phyloP scores from a whole-genome alignment of 2,113 vertebrate genomes.

The Pungitius pungitius region DNA sequence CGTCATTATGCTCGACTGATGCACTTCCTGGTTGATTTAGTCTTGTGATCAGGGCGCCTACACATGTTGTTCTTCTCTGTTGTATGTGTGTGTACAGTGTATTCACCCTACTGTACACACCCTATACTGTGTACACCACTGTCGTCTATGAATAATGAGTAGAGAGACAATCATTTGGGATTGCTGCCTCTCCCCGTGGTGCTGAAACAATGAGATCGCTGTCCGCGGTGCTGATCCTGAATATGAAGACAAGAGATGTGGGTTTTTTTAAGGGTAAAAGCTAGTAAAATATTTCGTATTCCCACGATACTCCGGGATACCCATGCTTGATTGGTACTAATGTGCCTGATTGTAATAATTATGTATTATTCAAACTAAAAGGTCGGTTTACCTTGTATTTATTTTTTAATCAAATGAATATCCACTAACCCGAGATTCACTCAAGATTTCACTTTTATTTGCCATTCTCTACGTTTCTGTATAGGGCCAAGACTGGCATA shows the following conservation, averaged over 20 bases:
- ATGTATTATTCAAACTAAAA: not conserved
- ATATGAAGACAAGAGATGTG: not conserved
- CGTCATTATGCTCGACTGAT: not conserved
- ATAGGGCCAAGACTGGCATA: not conserved
- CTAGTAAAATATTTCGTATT: not conserved
- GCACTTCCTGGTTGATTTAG: conserved; percentile 22
- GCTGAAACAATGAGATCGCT: conserved; percentile 51
- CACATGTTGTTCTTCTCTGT: not conserved
- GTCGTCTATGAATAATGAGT: not conserved
- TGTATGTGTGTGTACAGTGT: not conserved
- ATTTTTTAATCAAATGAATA: too few relatives aligned
- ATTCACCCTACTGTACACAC: not conserved
- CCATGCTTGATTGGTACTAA: not conserved
- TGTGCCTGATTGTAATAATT: not conserved
- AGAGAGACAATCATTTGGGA: not conserved
- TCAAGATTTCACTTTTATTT: not conserved
- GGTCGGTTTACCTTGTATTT: not conserved
- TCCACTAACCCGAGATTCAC: not conserved
- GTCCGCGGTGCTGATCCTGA: conserved; percentile 66
- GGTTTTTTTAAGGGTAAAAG: not conserved
- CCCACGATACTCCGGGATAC: not conserved
- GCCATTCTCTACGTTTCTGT: conserved; percentile 10
- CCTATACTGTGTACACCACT: not conserved
- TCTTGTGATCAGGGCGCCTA: not conserved
- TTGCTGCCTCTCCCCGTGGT: conserved; percentile 42